Base-by-base conservation (phyloP, 2,113 vertebrate species). In the Mionectes macconnelli region DNA sequence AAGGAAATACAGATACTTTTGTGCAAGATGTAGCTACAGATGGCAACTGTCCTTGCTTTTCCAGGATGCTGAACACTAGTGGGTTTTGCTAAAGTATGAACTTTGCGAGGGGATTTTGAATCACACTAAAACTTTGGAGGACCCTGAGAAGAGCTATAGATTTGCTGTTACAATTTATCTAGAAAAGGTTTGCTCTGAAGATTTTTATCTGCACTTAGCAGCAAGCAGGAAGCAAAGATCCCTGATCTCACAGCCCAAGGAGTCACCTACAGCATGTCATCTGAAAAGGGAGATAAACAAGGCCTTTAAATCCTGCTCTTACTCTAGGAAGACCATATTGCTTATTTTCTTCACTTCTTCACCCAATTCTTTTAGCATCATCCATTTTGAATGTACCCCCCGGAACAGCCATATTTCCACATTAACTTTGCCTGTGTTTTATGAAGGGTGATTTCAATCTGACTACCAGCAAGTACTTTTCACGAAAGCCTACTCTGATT, bases 281-380 rank as follows among this genome's bases (percentile, higher is more conserved):
- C 24, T 82, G 84, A 84, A 77, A 77, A 74, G 10, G 50, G 24
- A 79, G 9, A 33, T 20, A 64, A 95, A 47, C 14, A 28, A 73
- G 10, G 15, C 16, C 30, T 89, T 69, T 35, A 66, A 27, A 20
- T 45, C 66, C 74, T 62, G 18, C 12, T 9, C 37, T 84, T 70
- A 9, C n/a, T 74, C n/a, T 60, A 49, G 49, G 28, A 70, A 70
- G 47, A 67, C 8, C 0, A 0, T 37, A 17, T 27, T 79, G 13
- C 20, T 64, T 69, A n/a, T 77, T 84, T 75, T 50, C 45, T 88
- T 68, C 37, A 21, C 9, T 82, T 55, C 18, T 67, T 86, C 60
- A 75, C 39, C 13, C 35, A 47, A 9, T 76, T 64, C 15, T 76
- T 60, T 80, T 33, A 47, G 15, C 35, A 76, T 25, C 35, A 72